These are phyloP conservation scores for Discoglossus pictus DNA, from an alignment of 2,797 vertebrate species.

Conservation along the genomic window DNA sequence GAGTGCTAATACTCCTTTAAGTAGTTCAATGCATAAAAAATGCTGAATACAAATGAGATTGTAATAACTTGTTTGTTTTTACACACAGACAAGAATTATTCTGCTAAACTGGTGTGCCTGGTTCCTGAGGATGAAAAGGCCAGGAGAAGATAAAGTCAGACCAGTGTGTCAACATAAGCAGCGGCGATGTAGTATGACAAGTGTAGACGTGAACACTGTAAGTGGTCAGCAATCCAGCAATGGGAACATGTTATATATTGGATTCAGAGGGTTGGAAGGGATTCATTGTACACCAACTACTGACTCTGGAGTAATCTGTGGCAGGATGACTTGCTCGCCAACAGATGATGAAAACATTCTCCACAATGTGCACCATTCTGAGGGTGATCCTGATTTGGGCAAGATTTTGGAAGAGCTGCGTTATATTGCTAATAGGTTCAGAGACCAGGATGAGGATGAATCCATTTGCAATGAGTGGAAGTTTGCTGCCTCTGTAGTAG, in stretches of 20 bases:
- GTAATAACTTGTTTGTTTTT: conserved; percentile 4
- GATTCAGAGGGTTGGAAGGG: conserved; percentile 80
- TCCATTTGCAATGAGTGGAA: conserved; percentile 89
- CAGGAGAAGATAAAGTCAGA: conserved; percentile 81
- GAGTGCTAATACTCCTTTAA: too few relatives aligned
- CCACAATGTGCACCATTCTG: conserved; percentile 64
- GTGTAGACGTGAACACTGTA: conserved; percentile 77
- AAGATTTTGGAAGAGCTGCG: conserved; percentile 87
- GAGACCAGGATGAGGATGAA: conserved; percentile 82
- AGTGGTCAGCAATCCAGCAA: conserved; percentile 71
- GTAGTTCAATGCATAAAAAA: too few relatives aligned
- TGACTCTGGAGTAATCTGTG: conserved; percentile 74
- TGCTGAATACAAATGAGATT: too few relatives aligned
- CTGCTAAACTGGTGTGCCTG: conserved; percentile 95
- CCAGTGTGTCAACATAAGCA: conserved; percentile 81
- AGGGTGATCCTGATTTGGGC: conserved; percentile 70
- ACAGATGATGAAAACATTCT: conserved; percentile 72
- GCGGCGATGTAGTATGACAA: conserved; percentile 80
- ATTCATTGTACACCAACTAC: conserved; percentile 74
- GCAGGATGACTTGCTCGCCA: conserved; percentile 73
- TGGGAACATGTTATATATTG: conserved; percentile 83
- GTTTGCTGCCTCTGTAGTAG: conserved; percentile 91
- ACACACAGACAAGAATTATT: conserved; percentile 82
- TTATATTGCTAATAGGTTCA: conserved; percentile 82
- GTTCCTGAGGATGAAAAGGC: conserved; percentile 94